phyloP scores from a whole-genome alignment of 2,888 invertebrate species.

The Drosophila pseudotalamancana region DNA sequence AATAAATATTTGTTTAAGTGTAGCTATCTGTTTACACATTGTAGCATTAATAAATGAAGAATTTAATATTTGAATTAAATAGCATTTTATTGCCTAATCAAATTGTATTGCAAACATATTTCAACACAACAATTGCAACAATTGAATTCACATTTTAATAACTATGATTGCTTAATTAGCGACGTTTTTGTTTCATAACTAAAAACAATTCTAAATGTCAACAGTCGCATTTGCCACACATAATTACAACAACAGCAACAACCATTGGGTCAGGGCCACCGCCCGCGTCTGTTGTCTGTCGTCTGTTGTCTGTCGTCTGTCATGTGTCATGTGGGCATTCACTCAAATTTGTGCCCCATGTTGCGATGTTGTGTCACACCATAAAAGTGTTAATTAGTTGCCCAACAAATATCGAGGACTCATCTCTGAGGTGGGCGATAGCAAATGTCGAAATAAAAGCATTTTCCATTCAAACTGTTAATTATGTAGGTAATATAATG shows the following conservation, averaged over 20 bases:
- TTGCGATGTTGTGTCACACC: conserved; percentile 42
- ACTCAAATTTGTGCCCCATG: conserved; percentile 12
- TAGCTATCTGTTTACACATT: background rate
- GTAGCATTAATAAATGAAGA: background rate
- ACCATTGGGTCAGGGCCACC: conserved; percentile 29
- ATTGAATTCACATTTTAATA: conserved; percentile 17
- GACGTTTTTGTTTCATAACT: conserved; percentile 49
- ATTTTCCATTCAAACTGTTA: background rate
- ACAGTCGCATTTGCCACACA: conserved; percentile 46
- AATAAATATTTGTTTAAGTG: background rate
- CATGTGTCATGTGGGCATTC: conserved; percentile 43
- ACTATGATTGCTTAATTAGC: conserved; percentile 66
- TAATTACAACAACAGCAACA: conserved; percentile 59
- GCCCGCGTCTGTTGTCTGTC: too few species aligned
- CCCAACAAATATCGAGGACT: conserved; percentile 35
- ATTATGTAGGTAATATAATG: background rate
- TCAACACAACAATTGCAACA: background rate
- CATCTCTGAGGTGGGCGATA: background rate
- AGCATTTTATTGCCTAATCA: background rate
- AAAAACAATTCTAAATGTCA: conserved; percentile 68
- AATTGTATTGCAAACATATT: background rate
- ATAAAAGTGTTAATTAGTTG: conserved; percentile 64
- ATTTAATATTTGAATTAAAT: too few species aligned
- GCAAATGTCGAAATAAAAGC: background rate
- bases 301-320: too few species aligned